Evolutionary conservation across 1,140 invertebrate species (phyloP), one percentile per base, ranked within the genome.

Genomic region (Battus philenor): DNA sequence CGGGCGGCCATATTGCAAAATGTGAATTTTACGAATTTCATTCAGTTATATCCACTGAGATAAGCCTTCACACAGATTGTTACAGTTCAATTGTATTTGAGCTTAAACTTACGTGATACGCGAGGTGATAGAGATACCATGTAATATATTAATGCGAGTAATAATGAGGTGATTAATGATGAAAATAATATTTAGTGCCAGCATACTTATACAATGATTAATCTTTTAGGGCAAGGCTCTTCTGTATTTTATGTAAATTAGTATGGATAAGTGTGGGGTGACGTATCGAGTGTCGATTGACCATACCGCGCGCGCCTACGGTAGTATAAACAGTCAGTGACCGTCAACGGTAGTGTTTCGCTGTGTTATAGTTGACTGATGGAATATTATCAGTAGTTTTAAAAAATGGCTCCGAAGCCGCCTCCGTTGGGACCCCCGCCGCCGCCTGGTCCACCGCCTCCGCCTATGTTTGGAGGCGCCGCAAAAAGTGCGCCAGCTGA

Each of bases 391-490:
- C 31, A 32, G 31, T 39, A 47, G 27, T 58, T 15, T 17, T 38
- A 22, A 64, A 51, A 45, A 18, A 80, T 82, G 78, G 62, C 58
- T 52, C 74, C 76, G 8, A 74, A 61, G 49, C 38, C 38, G 27
- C 88, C 88, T 46, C 90, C 89, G 4, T 88, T 88, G n/a, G 87
- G 87, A 4, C 85, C 86, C 16, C 88, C 88, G 44, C 89, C 89
- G 18, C 89, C 90, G 15, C 87, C 87, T 13, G 84, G 85, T 11
- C 88, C 88, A 7, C 87, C 88, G 61, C 90, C 92, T 39, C 90
- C 90, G 12, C 90, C 92, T 31, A 85, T 90, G 86, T 56, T 92
- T 88, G 52, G 90, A 86, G 49, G 87, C 77, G 34, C 87, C 80
- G 45, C 88, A 74, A 53, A 88, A 49, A 59, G 77, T 45, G 74